Evolutionary conservation across 1,140 invertebrate genomes (phyloP).

Genomic region (Paramacrobiotus metropolitanus): DNA sequence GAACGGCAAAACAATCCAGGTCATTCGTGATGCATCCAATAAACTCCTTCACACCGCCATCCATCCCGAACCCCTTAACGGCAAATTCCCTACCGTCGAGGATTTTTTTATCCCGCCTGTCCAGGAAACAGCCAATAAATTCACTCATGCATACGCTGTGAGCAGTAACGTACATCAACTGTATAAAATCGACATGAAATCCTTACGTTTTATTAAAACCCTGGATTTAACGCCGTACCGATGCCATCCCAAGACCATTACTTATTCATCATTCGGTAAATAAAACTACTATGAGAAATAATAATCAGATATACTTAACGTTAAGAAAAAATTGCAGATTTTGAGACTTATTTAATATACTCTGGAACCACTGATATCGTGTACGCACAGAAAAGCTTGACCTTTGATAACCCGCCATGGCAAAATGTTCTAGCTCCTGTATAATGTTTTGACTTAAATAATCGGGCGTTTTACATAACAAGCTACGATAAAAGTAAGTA

Average conservation of each 20-base stretch:
- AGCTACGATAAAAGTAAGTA: too few relatives aligned
- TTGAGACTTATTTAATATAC: too few relatives aligned
- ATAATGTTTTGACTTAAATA: too few relatives aligned
- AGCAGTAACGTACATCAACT: conserved; percentile 46
- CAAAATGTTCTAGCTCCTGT: too few relatives aligned
- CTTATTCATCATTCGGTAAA: conserved; percentile 50
- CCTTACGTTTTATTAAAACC: conserved; percentile 45
- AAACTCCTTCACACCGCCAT: conserved; percentile 50
- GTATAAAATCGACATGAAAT: conserved; percentile 47
- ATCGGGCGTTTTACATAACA: too few relatives aligned
- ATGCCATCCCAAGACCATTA: conserved; percentile 42
- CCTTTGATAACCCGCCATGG: too few relatives aligned
- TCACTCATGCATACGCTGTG: conserved; percentile 49
- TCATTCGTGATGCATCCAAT: conserved; percentile 47
- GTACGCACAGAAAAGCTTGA: too few relatives aligned
- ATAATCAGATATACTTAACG: too few relatives aligned
- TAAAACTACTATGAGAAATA: too few relatives aligned
- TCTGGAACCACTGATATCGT: too few relatives aligned
- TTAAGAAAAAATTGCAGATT: too few relatives aligned
- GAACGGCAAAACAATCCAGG: conserved; percentile 45
- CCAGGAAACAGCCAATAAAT: conserved; percentile 36
- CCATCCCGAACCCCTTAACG: conserved; percentile 51
- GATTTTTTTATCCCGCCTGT: conserved; percentile 41
- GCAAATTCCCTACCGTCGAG: conserved; percentile 38
- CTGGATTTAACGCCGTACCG: conserved; percentile 47